Percentiles rank a stretch among this genome's conserved stretches.
Conservation (phyloP, 2,797 vertebrate genomes). For the Eulemur rubriventer region DNA sequence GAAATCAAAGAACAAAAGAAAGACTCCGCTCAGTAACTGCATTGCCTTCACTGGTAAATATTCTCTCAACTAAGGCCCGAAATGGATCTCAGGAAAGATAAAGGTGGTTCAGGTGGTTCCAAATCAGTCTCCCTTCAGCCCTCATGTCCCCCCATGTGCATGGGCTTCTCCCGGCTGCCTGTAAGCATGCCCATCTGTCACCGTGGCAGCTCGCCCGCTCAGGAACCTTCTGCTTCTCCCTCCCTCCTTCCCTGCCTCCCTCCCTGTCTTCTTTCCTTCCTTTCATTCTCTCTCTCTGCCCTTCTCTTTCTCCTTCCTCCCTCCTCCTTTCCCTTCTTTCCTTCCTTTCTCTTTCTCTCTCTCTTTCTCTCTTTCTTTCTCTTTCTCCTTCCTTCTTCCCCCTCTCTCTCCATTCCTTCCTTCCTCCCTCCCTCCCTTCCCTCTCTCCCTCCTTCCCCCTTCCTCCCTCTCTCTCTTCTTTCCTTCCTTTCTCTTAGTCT, state of each 20-base stretch:
- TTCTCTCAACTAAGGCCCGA: background rate
- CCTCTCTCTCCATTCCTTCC: accelerated
- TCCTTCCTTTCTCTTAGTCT: background rate
- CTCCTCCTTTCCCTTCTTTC: accelerated
- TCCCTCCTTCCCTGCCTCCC: accelerated
- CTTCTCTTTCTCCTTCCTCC: background rate
- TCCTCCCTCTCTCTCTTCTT: accelerated
- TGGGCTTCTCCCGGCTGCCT: slow-evolving; percentile 29
- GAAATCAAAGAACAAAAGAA: background rate
- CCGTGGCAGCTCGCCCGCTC: background rate
- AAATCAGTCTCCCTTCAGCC: slow-evolving; percentile 27
- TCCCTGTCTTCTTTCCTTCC: accelerated
- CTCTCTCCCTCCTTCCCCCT: accelerated
- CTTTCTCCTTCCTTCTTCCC: accelerated
- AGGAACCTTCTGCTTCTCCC: background rate
- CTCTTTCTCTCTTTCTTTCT: accelerated
- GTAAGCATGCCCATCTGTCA: slow-evolving; percentile 49
- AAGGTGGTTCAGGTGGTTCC: slow-evolving; percentile 54
- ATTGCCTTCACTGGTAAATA: background rate
- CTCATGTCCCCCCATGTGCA: too few species aligned
- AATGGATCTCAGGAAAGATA: background rate
- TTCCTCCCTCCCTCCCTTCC: too few species aligned
- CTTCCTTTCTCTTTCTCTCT: too few species aligned
- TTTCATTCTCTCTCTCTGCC: background rate
- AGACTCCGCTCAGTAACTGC: background rate